phyloP scores from a whole-genome alignment of 2,888 invertebrate species.

The Calliopum simillimum region DNA sequence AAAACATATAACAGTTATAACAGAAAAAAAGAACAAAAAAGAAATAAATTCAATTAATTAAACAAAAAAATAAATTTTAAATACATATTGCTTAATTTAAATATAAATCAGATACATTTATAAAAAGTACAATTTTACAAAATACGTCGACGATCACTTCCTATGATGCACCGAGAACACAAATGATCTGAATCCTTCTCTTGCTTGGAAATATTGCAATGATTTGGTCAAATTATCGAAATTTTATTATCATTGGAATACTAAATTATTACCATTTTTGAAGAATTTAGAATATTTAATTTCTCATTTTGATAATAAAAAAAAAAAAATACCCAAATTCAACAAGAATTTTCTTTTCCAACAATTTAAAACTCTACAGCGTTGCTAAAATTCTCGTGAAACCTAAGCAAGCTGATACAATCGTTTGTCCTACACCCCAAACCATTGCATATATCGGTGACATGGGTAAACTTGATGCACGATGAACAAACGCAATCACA shows the following conservation, averaged over 20 bases:
- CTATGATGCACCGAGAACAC: too few relatives aligned
- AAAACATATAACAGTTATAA: too few relatives aligned
- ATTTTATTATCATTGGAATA: too few relatives aligned
- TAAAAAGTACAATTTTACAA: too few relatives aligned
- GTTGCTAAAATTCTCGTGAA: slow-evolving; percentile 94
- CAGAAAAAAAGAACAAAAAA: not conserved
- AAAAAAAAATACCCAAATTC: too few relatives aligned
- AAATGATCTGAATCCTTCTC: not conserved
- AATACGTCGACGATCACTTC: too few relatives aligned
- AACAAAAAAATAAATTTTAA: not conserved
- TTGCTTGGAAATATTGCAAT: not conserved
- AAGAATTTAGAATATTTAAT: slow-evolving; percentile 1
- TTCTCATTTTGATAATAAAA: too few relatives aligned
- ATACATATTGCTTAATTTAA: not conserved
- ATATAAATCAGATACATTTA: too few relatives aligned
- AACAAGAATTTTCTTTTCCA: not conserved
- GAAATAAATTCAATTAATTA: not conserved
- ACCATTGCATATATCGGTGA: slow-evolving; percentile 90
- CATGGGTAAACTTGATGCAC: slow-evolving; percentile 90
- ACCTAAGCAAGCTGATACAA: slow-evolving; percentile 88
- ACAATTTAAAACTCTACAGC: slow-evolving; percentile 71
- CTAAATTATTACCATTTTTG: not conserved
- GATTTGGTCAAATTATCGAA: not conserved
- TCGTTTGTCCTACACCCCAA: slow-evolving; percentile 95
- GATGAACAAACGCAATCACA: slow-evolving; percentile 92